phyloP scores from a whole-genome alignment of 2,797 vertebrate species.

The Cyclura pinguis region DNA sequence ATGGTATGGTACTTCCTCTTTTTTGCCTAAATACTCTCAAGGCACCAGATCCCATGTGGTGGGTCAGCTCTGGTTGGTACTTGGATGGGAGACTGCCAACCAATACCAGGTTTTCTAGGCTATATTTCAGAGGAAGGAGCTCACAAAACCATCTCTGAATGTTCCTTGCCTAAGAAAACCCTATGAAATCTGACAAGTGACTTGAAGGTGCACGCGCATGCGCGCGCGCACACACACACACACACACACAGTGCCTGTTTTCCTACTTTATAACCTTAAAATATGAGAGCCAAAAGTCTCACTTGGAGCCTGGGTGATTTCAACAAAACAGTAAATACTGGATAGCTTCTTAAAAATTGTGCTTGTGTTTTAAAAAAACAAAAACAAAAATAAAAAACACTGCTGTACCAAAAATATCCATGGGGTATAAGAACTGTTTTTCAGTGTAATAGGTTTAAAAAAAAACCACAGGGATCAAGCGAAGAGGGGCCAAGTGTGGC shows the following conservation, averaged over 20 bases:
- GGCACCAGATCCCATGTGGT: too few relatives aligned
- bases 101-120: too few relatives aligned
- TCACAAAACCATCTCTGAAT: too few relatives aligned
- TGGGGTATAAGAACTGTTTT: background rate
- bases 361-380: background rate
- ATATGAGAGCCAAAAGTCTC: background rate
- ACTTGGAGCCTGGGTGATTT: background rate
- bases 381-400: background rate
- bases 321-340: slow-evolving; percentile 7
- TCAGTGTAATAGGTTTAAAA: background rate
- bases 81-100: too few relatives aligned
- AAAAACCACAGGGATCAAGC: background rate
- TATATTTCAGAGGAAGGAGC: too few relatives aligned
- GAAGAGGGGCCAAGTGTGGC: too few relatives aligned
- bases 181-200: too few relatives aligned
- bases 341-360: background rate
- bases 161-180: too few relatives aligned
- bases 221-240: too few relatives aligned
- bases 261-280: background rate
- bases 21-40: too few relatives aligned
- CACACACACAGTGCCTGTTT: background rate
- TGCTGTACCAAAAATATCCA: background rate
- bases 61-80: too few relatives aligned
- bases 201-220: too few relatives aligned
- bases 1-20: slow-evolving; percentile 3